These are phyloP conservation scores for Picathartes gymnocephalus DNA, from an alignment of 2,113 vertebrate genomes.

Conservation along the genomic window DNA sequence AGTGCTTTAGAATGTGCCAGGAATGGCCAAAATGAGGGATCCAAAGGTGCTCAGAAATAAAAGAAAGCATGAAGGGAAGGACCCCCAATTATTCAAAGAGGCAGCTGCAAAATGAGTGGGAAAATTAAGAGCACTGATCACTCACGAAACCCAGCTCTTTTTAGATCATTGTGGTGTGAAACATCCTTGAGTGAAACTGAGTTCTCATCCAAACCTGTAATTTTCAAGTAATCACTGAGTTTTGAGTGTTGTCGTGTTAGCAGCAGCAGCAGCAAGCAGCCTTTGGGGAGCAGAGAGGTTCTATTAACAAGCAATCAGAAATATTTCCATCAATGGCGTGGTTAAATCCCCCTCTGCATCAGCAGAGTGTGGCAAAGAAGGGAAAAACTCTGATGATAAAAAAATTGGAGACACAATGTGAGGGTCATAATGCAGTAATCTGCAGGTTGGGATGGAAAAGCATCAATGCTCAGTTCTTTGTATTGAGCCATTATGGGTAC, in stretches of 20 bases:
- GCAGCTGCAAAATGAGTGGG: neutral
- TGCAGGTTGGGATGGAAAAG: neutral
- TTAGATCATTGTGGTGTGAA: neutral
- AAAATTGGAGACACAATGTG: fast-evolving
- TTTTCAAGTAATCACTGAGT: neutral
- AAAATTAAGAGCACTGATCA: neutral
- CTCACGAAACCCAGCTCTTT: neutral
- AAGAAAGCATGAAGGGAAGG: too few relatives aligned
- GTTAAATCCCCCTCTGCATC: neutral
- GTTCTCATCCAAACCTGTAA: slow-evolving; percentile 15
- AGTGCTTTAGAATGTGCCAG: neutral
- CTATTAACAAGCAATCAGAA: neutral
- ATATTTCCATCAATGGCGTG: neutral
- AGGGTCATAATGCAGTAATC: neutral
- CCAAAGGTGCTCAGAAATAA: neutral
- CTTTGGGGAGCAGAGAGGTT: slow-evolving; percentile 15
- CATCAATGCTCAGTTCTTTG: neutral
- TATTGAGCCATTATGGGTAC: neutral
- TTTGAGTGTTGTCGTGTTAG: neutral
- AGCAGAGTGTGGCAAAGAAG: neutral
- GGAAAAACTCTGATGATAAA: neutral
- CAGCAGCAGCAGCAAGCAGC: neutral
- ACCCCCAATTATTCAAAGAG: neutral
- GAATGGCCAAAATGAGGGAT: neutral
- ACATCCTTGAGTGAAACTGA: neutral